Base-by-base conservation (phyloP, 2,888 invertebrate species). In the Lymantria dispar region DNA sequence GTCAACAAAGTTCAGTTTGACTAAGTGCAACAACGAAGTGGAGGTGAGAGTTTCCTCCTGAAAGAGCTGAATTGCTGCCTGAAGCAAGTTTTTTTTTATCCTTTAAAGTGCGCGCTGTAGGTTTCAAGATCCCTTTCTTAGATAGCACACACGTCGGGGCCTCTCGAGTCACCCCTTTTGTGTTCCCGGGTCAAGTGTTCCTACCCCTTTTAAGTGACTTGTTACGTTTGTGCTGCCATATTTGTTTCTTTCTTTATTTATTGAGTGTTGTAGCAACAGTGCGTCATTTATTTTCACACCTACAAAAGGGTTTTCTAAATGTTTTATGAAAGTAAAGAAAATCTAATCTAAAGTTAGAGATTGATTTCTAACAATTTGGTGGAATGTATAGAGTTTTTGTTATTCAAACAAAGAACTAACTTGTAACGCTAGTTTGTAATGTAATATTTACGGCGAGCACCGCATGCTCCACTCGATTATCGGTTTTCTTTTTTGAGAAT, bases 121-220 rank as follows among this genome's bases (percentile, higher is more conserved):
- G 50, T 44, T 43, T 22, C 41, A 33, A 54, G 62, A 62, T 50
- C 54, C 48, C 51, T 62, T 56, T 47, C 46, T 54, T 38, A 60
- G 56, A 55, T 54, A 57, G 55, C 48, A 53, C 52, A 56, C 50
- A 52, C 54, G 48, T 52, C 43, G 42, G 48, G 57, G 46, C 47
- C 42, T 52, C 49, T 41, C 40, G 12, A 41, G 48, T 44, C 45
- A 44, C 38, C 45, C 49, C 62, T 64, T 63, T 70, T 72, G 62
- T 71, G 61, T 58, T 44, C 45, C 30, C 50, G 51, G 70, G 70
- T 71, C 68, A 71, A 72, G 68, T 64, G 68, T 68, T 69, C 66
- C 70, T 64, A 59, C 72, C 60, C 67, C 63, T 57, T 70, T 58
- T 66, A 72, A 65, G 60, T 66, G 60, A 64, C 60, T 70, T 71